Evolutionary conservation across 2,797 vertebrate genomes (phyloP).

Genomic region (Poecilia velifera): DNA sequence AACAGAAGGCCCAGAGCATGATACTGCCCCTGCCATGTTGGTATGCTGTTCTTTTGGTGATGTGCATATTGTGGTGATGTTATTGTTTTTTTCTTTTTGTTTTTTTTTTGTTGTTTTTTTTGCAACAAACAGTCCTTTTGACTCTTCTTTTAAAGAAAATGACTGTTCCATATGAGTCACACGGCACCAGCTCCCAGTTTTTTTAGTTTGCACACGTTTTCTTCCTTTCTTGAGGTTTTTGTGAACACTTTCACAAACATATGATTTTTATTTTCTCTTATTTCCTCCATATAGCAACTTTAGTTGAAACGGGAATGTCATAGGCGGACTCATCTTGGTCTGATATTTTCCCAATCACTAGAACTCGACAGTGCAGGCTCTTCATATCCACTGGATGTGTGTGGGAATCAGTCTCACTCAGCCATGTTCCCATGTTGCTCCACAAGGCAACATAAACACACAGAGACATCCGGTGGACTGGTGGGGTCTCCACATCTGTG

Average conservation of each 20-base stretch:
- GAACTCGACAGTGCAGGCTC: neutral
- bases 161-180: neutral
- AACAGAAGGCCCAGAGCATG: neutral
- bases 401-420: constrained; percentile 36
- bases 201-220: neutral
- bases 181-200: neutral
- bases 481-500: constrained; percentile 24
- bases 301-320: neutral
- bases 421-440: constrained; percentile 48
- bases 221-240: neutral
- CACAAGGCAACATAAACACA: constrained; percentile 32
- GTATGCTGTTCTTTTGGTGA: neutral
- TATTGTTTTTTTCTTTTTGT: neutral
- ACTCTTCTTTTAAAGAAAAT: neutral
- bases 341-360: neutral
- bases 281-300: neutral
- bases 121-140: neutral
- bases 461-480: constrained; percentile 49
- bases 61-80: too few relatives aligned
- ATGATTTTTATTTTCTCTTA: neutral
- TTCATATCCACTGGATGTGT: neutral
- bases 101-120: neutral
- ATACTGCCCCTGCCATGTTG: neutral
- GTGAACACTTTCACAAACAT: neutral
- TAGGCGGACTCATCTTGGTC: neutral